Evolutionary conservation across 2,113 vertebrate genomes (phyloP).

Genomic region (Gnathonemus longibarbis): DNA sequence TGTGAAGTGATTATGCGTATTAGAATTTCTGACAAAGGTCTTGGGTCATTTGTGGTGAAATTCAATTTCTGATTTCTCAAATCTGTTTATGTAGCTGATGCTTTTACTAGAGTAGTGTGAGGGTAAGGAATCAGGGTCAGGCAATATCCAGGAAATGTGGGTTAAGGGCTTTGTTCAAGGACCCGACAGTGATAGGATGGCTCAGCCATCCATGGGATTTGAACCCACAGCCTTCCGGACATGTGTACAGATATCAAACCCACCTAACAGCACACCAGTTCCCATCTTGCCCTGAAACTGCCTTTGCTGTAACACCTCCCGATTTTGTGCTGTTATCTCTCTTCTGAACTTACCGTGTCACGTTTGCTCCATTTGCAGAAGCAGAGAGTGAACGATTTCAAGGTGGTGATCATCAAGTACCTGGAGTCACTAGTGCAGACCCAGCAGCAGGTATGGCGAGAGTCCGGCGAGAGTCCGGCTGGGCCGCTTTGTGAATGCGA

Average conservation of each 20-base stretch:
- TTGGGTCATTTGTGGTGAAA: not conserved
- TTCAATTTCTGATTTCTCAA: not conserved
- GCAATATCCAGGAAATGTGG: not conserved
- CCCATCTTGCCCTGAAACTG: not conserved
- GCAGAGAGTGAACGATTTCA: conserved; percentile 95
- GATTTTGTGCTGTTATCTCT: not conserved
- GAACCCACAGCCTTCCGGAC: not conserved
- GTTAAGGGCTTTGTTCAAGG: not conserved
- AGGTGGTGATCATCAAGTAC: conserved; percentile 88
- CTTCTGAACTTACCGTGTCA: not conserved
- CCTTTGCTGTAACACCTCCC: not conserved
- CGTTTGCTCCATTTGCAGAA: conserved; percentile 62
- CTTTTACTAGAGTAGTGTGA: not conserved
- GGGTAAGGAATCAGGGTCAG: not conserved
- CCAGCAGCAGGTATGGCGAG: conserved; percentile 84
- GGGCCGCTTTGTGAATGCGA: not conserved
- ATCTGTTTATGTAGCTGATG: not conserved
- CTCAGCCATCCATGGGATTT: not conserved
- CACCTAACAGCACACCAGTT: not conserved
- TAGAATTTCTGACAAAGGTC: not conserved
- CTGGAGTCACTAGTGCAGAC: conserved; percentile 94
- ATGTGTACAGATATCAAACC: not conserved
- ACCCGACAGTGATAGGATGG: not conserved
- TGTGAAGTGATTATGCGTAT: not conserved
- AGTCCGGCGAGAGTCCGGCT: not conserved